Conservation (phyloP, 2,113 vertebrate genomes). For the Argyrosomus japonicus region DNA sequence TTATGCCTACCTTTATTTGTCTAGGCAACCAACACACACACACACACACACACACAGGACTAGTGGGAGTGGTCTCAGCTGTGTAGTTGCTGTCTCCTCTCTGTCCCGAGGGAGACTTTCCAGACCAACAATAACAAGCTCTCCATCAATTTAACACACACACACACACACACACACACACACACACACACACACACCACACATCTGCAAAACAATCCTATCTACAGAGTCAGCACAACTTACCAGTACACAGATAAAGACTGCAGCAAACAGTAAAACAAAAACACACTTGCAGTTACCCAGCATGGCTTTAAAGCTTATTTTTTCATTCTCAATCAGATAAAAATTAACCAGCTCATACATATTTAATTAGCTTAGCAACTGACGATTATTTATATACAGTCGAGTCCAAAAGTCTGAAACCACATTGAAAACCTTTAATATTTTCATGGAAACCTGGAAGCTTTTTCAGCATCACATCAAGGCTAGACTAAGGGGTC, state of each 20-base stretch:
- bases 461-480: too few relatives aligned
- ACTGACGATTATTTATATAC: not conserved
- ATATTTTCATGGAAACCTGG: too few relatives aligned
- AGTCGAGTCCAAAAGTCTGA: not conserved
- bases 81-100: slow-evolving; percentile 65
- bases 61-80: slow-evolving; percentile 75
- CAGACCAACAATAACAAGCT: slow-evolving; percentile 74
- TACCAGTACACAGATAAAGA: slow-evolving; percentile 9
- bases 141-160: slow-evolving; percentile 61
- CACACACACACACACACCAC: slow-evolving; percentile 8
- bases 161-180: not conserved
- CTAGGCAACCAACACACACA: slow-evolving; percentile 32
- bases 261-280: not conserved
- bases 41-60: slow-evolving; percentile 5
- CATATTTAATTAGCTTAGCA: not conserved
- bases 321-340: not conserved
- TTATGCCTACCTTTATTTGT: slow-evolving; percentile 60
- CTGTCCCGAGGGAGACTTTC: slow-evolving; percentile 63
- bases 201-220: slow-evolving; percentile 41
- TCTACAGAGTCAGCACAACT: slow-evolving; percentile 47
- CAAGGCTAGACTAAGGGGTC: too few relatives aligned
- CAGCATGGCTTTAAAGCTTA: not conserved
- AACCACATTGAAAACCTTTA: too few relatives aligned
- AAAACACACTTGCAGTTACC: not conserved
- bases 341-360: not conserved